Percentiles rank a stretch among this genome's conserved stretches.
These are phyloP conservation scores for Opisthograptis luteolata DNA, from an alignment of 2,888 invertebrate genomes.

Conservation along the genomic window DNA sequence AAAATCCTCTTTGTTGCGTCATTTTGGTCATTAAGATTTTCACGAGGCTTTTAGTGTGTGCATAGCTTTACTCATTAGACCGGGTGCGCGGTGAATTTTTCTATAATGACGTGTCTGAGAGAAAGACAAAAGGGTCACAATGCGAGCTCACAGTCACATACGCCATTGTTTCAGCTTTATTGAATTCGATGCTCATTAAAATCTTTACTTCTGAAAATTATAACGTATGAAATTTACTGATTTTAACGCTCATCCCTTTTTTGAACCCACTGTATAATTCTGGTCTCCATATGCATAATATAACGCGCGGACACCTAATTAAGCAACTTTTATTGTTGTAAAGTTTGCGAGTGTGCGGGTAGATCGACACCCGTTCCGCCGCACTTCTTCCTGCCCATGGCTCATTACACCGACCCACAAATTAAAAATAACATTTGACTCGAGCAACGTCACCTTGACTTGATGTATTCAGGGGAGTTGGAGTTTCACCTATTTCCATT, in stretches of 20 bases:
- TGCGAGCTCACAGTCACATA: constrained; percentile 69
- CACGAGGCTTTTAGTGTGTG: constrained; percentile 41
- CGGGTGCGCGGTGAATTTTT: constrained; percentile 57
- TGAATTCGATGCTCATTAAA: constrained; percentile 79
- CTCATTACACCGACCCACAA: constrained; percentile 46
- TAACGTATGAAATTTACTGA: constrained; percentile 26
- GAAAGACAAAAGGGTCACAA: constrained; percentile 70
- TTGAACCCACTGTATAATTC: constrained; percentile 13
- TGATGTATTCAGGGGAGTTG: constrained; percentile 5
- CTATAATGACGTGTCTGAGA: constrained; percentile 66
- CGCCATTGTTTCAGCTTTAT: constrained; percentile 74
- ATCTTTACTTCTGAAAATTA: constrained; percentile 42
- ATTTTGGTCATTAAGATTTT: constrained; percentile 43
- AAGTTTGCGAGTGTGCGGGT: constrained; percentile 30
- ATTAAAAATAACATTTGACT: constrained; percentile 35
- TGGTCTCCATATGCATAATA: constrained; percentile 12
- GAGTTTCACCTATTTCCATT: background rate
- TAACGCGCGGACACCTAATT: constrained; percentile 32
- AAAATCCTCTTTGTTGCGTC: constrained; percentile 21
- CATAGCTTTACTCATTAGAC: constrained; percentile 69
- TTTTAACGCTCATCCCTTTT: constrained; percentile 31
- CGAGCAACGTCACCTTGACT: constrained; percentile 27
- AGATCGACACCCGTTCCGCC: constrained; percentile 22
- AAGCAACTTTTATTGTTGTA: constrained; percentile 34
- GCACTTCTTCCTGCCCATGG: constrained; percentile 37